These are phyloP conservation scores for Zophobas atratus DNA, from an alignment of 1,140 invertebrate genomes.

Conservation along the genomic window DNA sequence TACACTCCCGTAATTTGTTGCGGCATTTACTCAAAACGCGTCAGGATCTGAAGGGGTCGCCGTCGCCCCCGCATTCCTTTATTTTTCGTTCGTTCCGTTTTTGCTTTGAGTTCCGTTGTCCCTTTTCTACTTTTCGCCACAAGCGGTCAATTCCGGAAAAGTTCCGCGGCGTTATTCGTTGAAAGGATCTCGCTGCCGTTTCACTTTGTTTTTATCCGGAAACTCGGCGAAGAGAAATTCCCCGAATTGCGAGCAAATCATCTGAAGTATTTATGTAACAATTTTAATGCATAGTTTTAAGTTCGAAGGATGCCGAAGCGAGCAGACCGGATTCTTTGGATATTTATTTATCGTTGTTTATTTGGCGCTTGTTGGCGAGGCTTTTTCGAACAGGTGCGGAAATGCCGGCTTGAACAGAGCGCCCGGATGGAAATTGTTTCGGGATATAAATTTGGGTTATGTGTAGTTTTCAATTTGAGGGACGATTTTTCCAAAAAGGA, in stretches of 20 bases:
- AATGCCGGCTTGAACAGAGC: too few species aligned
- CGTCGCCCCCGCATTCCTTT: slow-evolving; percentile 30
- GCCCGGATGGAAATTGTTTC: too few species aligned
- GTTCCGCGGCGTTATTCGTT: slow-evolving; percentile 60
- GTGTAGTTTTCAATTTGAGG: too few species aligned
- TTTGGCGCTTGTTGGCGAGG: slow-evolving; percentile 37
- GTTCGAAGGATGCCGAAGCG: slow-evolving; percentile 24
- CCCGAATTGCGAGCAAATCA: slow-evolving; percentile 39
- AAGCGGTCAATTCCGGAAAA: slow-evolving; percentile 62
- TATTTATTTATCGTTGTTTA: slow-evolving; percentile 54
- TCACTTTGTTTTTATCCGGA: slow-evolving; percentile 36
- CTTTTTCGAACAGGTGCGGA: too few species aligned
- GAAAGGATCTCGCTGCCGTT: slow-evolving; percentile 50
- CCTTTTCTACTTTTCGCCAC: slow-evolving; percentile 54
- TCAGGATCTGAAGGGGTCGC: slow-evolving; percentile 5
- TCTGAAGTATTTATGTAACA: slow-evolving; percentile 46
- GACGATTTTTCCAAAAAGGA: too few species aligned
- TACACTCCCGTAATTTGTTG: slow-evolving; percentile 15
- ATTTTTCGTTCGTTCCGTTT: slow-evolving; percentile 52
- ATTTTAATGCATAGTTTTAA: slow-evolving; percentile 44
- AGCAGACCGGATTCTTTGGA: slow-evolving; percentile 27
- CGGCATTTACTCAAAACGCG: slow-evolving; percentile 21
- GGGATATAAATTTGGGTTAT: too few species aligned
- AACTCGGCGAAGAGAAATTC: slow-evolving; percentile 31
- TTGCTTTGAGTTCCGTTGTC: slow-evolving; percentile 50